These are phyloP conservation scores for Cossypha dichroa DNA, from an alignment of 2,797 vertebrate species.

Conservation along the genomic window DNA sequence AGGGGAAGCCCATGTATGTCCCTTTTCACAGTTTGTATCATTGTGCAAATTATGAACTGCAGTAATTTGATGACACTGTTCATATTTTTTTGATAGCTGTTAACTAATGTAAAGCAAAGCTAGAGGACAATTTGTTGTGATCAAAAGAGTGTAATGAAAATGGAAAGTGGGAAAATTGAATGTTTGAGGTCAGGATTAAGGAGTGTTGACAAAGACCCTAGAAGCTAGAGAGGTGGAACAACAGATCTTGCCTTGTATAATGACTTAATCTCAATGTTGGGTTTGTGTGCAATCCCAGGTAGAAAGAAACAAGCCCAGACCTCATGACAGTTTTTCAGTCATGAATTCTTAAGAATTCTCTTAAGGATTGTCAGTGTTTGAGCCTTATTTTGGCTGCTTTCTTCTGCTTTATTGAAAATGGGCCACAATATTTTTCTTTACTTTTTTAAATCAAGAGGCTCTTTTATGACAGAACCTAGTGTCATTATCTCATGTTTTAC, in stretches of 20 bases:
- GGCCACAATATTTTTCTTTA: neutral
- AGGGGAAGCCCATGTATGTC: neutral
- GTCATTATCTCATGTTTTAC: neutral
- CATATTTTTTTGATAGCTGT: neutral
- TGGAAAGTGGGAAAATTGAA: neutral
- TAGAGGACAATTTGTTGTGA: neutral
- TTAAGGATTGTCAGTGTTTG: neutral
- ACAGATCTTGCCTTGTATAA: neutral
- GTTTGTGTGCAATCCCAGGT: neutral
- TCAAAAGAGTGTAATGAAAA: neutral
- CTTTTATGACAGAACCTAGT: neutral
- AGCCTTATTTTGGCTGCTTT: neutral
- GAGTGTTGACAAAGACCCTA: neutral
- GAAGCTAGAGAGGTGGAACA: neutral
- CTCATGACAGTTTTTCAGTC: neutral
- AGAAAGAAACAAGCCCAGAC: neutral
- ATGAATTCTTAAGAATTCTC: neutral
- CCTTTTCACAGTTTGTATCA: neutral
- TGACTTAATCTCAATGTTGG: neutral
- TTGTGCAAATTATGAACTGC: neutral
- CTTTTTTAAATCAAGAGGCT: neutral
- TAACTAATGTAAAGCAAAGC: neutral
- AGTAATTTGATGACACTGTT: neutral
- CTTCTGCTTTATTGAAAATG: neutral
- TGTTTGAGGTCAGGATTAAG: neutral